These are phyloP conservation scores for Laterallus jamaicensis DNA, from an alignment of 2,113 vertebrate genomes.

Conservation along the genomic window DNA sequence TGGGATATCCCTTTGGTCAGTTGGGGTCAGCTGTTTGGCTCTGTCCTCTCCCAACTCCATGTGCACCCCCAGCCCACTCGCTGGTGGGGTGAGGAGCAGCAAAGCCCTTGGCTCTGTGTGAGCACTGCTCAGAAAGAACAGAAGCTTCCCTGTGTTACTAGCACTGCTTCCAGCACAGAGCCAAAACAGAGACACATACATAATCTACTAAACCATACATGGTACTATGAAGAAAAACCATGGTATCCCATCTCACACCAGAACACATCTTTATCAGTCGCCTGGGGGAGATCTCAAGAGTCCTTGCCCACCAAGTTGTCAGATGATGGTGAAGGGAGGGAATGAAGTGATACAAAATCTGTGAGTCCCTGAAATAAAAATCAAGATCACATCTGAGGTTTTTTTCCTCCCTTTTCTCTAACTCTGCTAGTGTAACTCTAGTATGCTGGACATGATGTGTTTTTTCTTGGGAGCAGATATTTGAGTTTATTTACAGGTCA, in stretches of 20 bases:
- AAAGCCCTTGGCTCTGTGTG: background rate
- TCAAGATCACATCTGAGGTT: background rate
- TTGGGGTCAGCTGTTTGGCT: background rate
- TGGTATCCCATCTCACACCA: background rate
- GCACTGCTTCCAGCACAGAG: background rate
- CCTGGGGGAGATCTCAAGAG: background rate
- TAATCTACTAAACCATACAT: background rate
- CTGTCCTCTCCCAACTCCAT: background rate
- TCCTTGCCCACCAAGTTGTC: background rate
- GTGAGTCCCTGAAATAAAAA: background rate
- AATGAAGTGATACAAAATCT: background rate
- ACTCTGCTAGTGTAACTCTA: background rate
- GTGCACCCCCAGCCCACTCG: rapidly evolving
- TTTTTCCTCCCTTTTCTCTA: background rate
- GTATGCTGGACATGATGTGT: background rate
- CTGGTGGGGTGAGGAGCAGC: background rate
- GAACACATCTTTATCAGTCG: no score
- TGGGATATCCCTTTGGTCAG: background rate
- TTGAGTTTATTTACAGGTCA: background rate
- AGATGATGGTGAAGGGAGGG: rapidly evolving
- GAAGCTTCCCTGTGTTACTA: background rate
- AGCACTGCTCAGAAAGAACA: background rate
- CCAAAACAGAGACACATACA: background rate
- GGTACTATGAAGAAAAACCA: background rate
- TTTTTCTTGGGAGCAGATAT: background rate